phyloP scores from a whole-genome alignment of 2,797 vertebrate genomes.

The Galaxias olidus region DNA sequence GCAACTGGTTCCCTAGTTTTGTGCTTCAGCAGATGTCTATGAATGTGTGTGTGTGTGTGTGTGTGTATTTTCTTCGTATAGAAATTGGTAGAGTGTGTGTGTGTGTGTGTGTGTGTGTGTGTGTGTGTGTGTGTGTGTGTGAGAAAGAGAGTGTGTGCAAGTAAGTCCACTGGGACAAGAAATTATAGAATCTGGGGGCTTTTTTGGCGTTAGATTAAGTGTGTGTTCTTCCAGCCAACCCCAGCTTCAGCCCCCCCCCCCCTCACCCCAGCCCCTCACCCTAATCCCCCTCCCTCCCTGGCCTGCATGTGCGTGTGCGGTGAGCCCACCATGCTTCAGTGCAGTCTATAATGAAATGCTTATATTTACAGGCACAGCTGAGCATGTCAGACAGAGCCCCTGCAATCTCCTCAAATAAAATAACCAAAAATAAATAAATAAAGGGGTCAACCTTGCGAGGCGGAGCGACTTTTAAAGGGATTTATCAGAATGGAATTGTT shows the following conservation, averaged over 20 bases:
- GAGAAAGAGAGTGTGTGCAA: not conserved
- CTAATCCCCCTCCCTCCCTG: constrained; percentile 59
- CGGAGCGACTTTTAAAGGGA: constrained; percentile 93
- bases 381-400: constrained; percentile 93
- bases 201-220: constrained; percentile 79
- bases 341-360: constrained; percentile 99
- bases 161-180: constrained; percentile 65
- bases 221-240: constrained; percentile 68
- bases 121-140: constrained; percentile 8
- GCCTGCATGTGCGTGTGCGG: constrained; percentile 67
- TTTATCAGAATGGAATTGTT: constrained; percentile 97
- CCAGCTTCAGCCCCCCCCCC: constrained; percentile 72
- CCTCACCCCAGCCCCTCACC: constrained; percentile 70
- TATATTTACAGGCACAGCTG: constrained; percentile 98
- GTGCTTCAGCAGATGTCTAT: constrained; percentile 46
- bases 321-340: constrained; percentile 91
- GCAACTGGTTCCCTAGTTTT: constrained; percentile 65
- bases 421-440: constrained; percentile 87
- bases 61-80: too few species aligned
- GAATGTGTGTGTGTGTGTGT: constrained; percentile 14
- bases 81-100: too few species aligned
- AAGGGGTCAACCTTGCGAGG: constrained; percentile 83
- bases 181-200: constrained; percentile 69
- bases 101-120: constrained; percentile 26
- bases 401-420: constrained; percentile 87